phyloP scores from a whole-genome alignment of 2,113 vertebrate genomes.

The Ptilonorhynchus violaceus region DNA sequence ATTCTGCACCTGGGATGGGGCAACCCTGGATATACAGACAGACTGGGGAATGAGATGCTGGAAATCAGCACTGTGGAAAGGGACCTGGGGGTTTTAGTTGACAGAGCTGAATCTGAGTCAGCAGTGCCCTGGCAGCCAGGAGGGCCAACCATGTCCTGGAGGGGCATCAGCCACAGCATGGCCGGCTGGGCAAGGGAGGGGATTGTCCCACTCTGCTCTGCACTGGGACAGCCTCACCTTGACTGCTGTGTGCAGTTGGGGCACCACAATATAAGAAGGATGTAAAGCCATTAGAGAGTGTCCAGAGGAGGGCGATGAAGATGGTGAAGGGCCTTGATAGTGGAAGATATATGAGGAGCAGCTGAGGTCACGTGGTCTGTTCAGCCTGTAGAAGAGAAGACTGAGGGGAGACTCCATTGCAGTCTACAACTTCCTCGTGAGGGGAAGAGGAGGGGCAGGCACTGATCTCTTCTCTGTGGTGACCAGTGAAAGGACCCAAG shows the following conservation, averaged over 20 bases:
- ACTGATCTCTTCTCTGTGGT: neutral
- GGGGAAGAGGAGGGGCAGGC: neutral
- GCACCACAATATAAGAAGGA: neutral
- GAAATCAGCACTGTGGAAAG: fast-evolving
- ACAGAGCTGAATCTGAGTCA: fast-evolving
- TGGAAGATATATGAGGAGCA: fast-evolving
- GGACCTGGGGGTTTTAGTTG: neutral
- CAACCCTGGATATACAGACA: neutral
- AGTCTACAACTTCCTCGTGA: neutral
- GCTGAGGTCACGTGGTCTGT: neutral
- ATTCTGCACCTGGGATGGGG: neutral
- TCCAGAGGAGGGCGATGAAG: neutral
- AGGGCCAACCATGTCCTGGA: neutral
- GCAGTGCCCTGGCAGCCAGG: neutral
- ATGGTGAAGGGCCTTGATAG: neutral
- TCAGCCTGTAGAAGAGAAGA: neutral
- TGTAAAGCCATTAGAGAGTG: no score
- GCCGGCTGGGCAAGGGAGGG: fast-evolving
- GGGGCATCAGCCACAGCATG: fast-evolving
- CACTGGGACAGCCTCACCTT: fast-evolving
- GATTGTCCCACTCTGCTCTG: neutral
- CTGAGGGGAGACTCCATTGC: neutral
- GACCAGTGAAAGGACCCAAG: neutral
- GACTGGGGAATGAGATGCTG: neutral
- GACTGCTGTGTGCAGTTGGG: fast-evolving